Base-by-base conservation (phyloP, 2,888 invertebrate genomes). In the Syritta pipiens region DNA sequence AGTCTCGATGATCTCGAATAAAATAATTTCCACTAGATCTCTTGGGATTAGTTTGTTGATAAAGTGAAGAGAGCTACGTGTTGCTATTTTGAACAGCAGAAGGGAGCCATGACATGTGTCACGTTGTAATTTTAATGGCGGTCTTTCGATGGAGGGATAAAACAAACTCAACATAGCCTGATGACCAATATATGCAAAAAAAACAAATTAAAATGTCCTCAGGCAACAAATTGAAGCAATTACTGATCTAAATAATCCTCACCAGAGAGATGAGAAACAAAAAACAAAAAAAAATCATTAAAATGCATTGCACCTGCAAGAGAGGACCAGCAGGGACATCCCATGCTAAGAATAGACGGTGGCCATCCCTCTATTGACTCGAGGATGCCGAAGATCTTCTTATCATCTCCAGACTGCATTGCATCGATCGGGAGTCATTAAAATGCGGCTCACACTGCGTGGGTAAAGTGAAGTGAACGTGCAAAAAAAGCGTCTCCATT, bases 251-350 rank as follows among this genome's bases (percentile, higher is more conserved):
- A n/a, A n/a, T n/a, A n/a, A 37, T 37, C 37, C 14, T 37, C 10
- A 37, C n/a, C 28, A 28, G 28, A 2, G 9, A 7, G n/a, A 14
- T 7, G 7, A 37, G 37, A 37, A 14, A 3, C 17, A 37, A 14
- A 17, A 17, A 17, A 17, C 37, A 37, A 7, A 7, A 42, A 10
- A 51, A 32, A 46, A 22, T 53, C 59, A 65, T 77, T 65, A 59
- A 77, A 20, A 71, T 67, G 63, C 46, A 28, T 65, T 71, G 51
- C 60, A 77, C 77, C 42, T 72, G 69, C 71, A 40, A n/a, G n/a
- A n/a, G n/a, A n/a, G n/a, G n/a, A n/a, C n/a, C 63, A 49, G 14
- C 51, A 28, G 57, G 14, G 53, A 48, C 46, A 49, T 68, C 53
- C 9, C 19, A 40, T 44, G 32, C 59, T 51, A 77, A 59, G 63